Evolutionary conservation across 1,140 invertebrate species (phyloP), one percentile per base, ranked within the genome.

Genomic region (Catajapyx aquilonaris): DNA sequence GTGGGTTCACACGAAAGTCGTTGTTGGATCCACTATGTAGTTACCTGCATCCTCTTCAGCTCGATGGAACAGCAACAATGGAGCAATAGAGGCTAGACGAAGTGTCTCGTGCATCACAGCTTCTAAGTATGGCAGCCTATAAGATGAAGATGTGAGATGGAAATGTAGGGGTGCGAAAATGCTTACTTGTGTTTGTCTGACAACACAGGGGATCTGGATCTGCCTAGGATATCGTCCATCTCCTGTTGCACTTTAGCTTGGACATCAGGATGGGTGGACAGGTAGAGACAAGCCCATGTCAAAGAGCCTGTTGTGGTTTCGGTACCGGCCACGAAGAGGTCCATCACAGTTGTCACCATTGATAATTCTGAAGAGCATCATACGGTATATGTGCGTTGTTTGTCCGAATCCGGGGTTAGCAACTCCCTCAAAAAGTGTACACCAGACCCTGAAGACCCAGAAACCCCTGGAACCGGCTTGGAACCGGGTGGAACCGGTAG

Each of bases 291-390:
- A 28, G 71, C 68, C 49, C 83, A 84, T 16, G 71, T 69, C 44
- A 84, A 57, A 18, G 70, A 71, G 48, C 81, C 83, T 17, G 66
- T 71, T 0, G 80, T 83, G 0, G 81, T 84, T 54, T 86, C 80
- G 0, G 77, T 74, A 1, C 80, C 80, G 20, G 78, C 80, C 57
- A 83, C 73, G 43, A 81, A 81, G 58, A 84, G 64, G 44, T 84
- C 79, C 59, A 81, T 57, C 46, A 77, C 80, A 31, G 78, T 68
- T 0, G 76, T 74, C 31, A 81, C 52, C 28, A 84, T 48, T 42
- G 81, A 78, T 30, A 64, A 62, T 49, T 83, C 77, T 49, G n/a
- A n/a, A n/a, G n/a, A n/a, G n/a, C n/a, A n/a, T n/a, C n/a, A n/a
- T n/a, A n/a, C n/a, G n/a, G n/a, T n/a, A n/a, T n/a, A n/a, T n/a